These are phyloP conservation scores for Leptinotarsa peninsularis DNA, from an alignment of 2,888 invertebrate species.

Conservation along the genomic window DNA sequence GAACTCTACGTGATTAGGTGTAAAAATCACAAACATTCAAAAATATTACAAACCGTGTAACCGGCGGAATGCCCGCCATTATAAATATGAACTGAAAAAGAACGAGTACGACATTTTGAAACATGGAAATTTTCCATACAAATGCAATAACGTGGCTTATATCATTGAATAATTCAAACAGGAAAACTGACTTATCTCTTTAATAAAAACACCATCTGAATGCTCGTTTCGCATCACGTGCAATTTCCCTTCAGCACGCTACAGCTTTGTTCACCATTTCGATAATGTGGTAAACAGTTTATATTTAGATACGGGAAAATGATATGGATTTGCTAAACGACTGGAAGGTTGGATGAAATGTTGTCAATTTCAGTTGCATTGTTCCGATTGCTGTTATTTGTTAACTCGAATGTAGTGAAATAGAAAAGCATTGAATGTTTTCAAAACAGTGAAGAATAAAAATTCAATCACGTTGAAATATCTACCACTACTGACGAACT, in stretches of 20 bases:
- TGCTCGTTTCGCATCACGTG: constrained; percentile 2
- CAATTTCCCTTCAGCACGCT: background rate
- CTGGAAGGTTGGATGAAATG: background rate
- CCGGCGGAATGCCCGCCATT: too few species aligned
- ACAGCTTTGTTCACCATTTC: constrained; percentile 2
- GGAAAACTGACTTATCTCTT: background rate
- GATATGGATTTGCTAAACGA: background rate
- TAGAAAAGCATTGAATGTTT: too few species aligned
- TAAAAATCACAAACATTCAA: too few species aligned
- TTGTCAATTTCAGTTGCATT: background rate
- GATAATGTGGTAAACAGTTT: background rate
- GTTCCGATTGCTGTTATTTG: too few species aligned
- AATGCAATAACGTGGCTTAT: background rate
- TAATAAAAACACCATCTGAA: constrained; percentile 2
- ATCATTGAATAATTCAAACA: background rate
- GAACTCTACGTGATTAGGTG: too few species aligned
- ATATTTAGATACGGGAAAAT: background rate
- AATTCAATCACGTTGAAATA: too few species aligned
- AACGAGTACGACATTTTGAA: too few species aligned
- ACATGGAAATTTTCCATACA: background rate
- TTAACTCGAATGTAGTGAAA: too few species aligned
- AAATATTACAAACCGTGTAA: too few species aligned
- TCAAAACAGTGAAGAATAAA: too few species aligned
- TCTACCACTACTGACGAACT: too few species aligned
- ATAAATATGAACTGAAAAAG: too few species aligned